phyloP scores from a whole-genome alignment of 2,797 vertebrate species.

The Galagoides demidoff region DNA sequence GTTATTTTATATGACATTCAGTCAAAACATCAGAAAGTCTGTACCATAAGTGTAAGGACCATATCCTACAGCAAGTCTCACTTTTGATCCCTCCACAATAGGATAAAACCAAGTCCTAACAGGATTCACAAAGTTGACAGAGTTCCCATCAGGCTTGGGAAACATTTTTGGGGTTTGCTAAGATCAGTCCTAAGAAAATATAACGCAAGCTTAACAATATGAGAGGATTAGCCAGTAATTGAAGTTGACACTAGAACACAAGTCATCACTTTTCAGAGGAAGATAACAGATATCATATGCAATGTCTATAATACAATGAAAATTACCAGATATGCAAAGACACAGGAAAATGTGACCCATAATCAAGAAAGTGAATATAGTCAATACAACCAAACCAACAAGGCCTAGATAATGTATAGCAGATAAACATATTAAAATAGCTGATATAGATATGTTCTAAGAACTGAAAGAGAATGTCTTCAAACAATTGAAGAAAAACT shows the following conservation, averaged over 20 bases:
- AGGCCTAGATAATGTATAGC: neutral
- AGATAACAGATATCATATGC: neutral
- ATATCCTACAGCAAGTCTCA: neutral
- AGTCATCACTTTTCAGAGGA: slow-evolving; percentile 2
- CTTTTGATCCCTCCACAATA: neutral
- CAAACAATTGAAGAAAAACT: neutral
- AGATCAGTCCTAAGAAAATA: neutral
- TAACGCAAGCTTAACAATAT: neutral
- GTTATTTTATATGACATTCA: neutral
- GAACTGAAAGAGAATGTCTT: neutral
- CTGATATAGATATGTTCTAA: neutral
- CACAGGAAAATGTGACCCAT: neutral
- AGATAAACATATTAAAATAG: neutral
- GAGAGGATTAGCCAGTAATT: neutral
- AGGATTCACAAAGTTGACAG: neutral
- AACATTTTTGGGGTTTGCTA: neutral
- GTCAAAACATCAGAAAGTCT: neutral
- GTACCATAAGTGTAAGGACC: neutral
- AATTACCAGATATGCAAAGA: neutral
- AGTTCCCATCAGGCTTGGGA: neutral
- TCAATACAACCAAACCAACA: neutral
- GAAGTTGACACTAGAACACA: neutral
- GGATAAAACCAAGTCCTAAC: neutral
- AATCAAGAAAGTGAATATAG: neutral
- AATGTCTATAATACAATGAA: neutral